Evolutionary conservation across 2,888 invertebrate species (phyloP), one percentile per base, ranked within the genome.

Genomic region (Eupithecia insigniata): DNA sequence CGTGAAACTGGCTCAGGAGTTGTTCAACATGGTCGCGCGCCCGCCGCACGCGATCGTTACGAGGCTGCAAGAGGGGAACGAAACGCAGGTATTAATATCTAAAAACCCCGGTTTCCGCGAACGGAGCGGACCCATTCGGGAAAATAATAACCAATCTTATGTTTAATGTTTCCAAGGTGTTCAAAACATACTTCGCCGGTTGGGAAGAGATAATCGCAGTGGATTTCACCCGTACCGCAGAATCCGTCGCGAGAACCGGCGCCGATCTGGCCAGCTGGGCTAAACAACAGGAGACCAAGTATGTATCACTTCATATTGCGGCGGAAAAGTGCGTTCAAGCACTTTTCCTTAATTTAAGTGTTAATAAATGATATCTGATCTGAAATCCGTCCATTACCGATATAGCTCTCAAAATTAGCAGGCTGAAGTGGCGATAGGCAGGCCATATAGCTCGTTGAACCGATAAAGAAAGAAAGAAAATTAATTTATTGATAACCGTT

Each of bases 141-240:
- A 32, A 32, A 32, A 32, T 6, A 32, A 7, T 12, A 36, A 36
- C 12, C 18, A 18, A 43, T 22, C 3, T 51, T 22, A 22, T 22
- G 0, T 22, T 12, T 14, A 22, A 51, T 22, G 26, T 55, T 55
- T 55, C 26, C 18, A 30, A 97, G 96, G 96, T 99, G 79, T 99
- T 99, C 93, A 99, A 99, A 91, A 97, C 98, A 0, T 99, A 99
- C 92, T 99, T 99, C 92, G 92, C 96, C 65, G 99, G 98, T 12
- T 99, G 99, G 99, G 99, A 99, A 87, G 99, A 99, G 91, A 99
- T 99, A 26, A 98, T 99, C 82, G 99, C 99, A 0, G 99, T 99
- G 10, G 99, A 99, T 94, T 99, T 99, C 90, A 99, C 99, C 0
- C 96, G 99, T 78, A 99, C 99, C 0, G 99, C 99, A 0, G 99